Evolutionary conservation across 2,797 vertebrate species (phyloP), one percentile per base, ranked within the genome.

Genomic region (Rhodeus uyekii): DNA sequence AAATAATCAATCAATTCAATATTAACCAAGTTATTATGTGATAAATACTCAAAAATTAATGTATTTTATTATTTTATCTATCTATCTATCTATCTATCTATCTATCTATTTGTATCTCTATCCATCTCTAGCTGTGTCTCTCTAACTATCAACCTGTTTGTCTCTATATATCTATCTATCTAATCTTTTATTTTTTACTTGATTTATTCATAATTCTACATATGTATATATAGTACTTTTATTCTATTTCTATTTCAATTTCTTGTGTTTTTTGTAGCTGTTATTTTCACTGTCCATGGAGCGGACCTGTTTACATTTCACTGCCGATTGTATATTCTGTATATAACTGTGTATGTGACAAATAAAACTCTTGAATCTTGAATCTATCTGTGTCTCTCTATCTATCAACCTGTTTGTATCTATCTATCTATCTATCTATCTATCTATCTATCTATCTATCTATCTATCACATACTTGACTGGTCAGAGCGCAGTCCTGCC

Each of bases 401-500:
- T 48, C n/a, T 42, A 14, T 42, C 16, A n/a, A n/a, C n/a, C n/a
- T n/a, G n/a, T n/a, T n/a, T n/a, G n/a, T n/a, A n/a, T n/a, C n/a
- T n/a, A n/a, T n/a, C 27, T 38, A 18, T 34, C 9, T 42, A 12
- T 39, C 48, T 42, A 6, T 22, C n/a, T 39, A 1, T 58, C 1
- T 36, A 14, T n/a, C 38, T 32, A 2, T 68, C 12, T 69, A 10
- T 76, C 18, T 58, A 16, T 55, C 27, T 29, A 24, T 22, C 44
- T 77, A 29, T 42, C 24, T 3, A 46, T 7, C 7, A 27, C 55
- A 42, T 71, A 96, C 96, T 95, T 77, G 93, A 88, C 16, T 95
- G 93, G 89, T 96, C 94, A 8, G 95, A 96, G 53, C 93, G 93
- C 77, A 96, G 91, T 81, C 96, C 96, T 80, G 96, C 96, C 93